Evolutionary conservation across 2,797 vertebrate genomes (phyloP).

Genomic region (Tachyglossus aculeatus): DNA sequence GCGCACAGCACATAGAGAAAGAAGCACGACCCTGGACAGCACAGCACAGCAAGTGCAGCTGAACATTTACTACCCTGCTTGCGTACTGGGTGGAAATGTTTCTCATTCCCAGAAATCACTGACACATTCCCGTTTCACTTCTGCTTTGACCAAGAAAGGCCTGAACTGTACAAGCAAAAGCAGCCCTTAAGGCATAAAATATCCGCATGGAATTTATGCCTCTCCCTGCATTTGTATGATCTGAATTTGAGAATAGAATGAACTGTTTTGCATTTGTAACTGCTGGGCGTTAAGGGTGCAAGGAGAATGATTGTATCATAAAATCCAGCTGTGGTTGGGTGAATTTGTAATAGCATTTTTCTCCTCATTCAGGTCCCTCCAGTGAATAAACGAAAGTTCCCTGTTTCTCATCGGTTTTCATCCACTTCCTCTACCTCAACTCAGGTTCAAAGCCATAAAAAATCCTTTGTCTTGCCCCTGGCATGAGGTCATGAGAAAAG

Average conservation of each 20-base stretch:
- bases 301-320: background rate
- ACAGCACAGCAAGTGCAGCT: background rate
- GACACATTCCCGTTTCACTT: background rate
- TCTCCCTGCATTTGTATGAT: background rate
- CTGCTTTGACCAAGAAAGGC: background rate
- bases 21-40: no score
- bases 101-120: background rate
- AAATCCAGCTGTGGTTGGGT: background rate
- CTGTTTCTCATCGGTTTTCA: constrained; percentile 24
- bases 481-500: constrained; percentile 53
- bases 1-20: fast-evolving
- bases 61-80: background rate
- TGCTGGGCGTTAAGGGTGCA: background rate
- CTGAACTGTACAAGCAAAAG: background rate
- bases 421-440: constrained; percentile 40
- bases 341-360: background rate
- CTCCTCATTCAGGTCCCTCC: background rate
- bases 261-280: background rate
- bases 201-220: background rate
- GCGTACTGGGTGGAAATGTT: background rate
- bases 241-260: background rate
- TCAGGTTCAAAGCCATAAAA: constrained; percentile 49
- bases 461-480: constrained; percentile 56
- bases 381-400: background rate
- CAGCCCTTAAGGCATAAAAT: background rate